phyloP scores from a whole-genome alignment of 2,888 invertebrate species.

The Clanis bilineata region DNA sequence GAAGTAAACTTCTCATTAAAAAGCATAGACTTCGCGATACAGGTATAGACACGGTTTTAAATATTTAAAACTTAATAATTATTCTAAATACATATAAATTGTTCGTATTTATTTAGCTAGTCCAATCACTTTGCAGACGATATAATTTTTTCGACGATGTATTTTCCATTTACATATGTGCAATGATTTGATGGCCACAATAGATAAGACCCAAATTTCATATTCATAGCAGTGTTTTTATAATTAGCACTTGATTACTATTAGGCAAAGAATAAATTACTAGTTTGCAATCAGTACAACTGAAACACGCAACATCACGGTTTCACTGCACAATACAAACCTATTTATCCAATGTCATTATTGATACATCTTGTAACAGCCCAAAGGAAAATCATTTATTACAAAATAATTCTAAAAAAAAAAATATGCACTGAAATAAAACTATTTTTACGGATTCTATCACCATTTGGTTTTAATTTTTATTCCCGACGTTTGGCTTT shows the following conservation, averaged over 20 bases:
- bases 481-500: too few species aligned
- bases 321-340: not conserved
- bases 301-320: not conserved
- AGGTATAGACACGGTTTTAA: too few species aligned
- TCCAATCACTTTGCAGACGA: not conserved
- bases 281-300: not conserved
- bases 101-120: too few species aligned
- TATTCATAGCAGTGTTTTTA: not conserved
- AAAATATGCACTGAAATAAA: too few species aligned
- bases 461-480: too few species aligned
- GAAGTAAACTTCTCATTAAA: too few species aligned
- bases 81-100: too few species aligned
- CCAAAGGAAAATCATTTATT: too few species aligned
- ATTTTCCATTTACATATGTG: not conserved
- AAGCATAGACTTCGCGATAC: too few species aligned
- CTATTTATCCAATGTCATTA: not conserved
- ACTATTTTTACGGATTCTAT: too few species aligned
- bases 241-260: not conserved
- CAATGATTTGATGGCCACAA: not conserved
- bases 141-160: not conserved
- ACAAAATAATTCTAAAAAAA: too few species aligned
- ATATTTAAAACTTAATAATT: too few species aligned
- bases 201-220: not conserved
- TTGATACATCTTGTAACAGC: not conserved
- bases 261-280: constrained; percentile 5